phyloP scores from a whole-genome alignment of 2,888 invertebrate species.

The Xylota sylvarum region DNA sequence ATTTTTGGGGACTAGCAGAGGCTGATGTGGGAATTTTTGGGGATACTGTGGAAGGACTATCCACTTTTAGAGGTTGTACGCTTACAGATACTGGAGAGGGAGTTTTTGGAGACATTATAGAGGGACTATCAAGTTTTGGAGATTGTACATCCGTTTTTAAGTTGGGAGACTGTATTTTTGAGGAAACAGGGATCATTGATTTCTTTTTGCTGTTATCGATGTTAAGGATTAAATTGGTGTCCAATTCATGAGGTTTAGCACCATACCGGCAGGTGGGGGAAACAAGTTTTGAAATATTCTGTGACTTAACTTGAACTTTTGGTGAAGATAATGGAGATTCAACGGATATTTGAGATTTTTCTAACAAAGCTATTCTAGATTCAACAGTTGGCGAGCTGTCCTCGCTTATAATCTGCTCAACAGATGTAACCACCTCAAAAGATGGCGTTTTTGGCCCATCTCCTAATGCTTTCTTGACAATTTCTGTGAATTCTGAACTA shows the following conservation, averaged over 20 bases:
- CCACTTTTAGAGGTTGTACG: background rate
- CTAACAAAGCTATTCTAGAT: too few species aligned
- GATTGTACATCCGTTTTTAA: background rate
- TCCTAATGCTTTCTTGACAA: background rate
- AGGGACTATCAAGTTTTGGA: conserved; percentile 5
- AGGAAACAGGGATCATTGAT: conserved; percentile 47
- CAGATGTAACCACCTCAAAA: conserved; percentile 15
- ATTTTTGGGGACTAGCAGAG: background rate
- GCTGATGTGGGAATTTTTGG: background rate
- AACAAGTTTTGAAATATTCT: background rate
- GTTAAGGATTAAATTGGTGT: conserved; percentile 52
- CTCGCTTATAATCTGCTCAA: conserved; percentile 29
- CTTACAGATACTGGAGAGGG: too few species aligned
- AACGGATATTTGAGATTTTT: background rate
- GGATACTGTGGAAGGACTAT: background rate
- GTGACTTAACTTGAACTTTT: background rate
- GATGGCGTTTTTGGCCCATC: background rate
- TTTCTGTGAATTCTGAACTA: conserved; percentile 1
- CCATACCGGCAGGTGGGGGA: background rate
- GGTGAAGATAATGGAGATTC: background rate
- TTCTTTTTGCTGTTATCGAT: conserved; percentile 66
- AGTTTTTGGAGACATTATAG: background rate
- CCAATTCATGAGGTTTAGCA: conserved; percentile 21
- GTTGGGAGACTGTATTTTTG: conserved; percentile 23
- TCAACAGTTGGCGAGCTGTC: too few species aligned